These are phyloP conservation scores for Telenomus remus DNA, from an alignment of 1,140 invertebrate genomes.

Conservation along the genomic window DNA sequence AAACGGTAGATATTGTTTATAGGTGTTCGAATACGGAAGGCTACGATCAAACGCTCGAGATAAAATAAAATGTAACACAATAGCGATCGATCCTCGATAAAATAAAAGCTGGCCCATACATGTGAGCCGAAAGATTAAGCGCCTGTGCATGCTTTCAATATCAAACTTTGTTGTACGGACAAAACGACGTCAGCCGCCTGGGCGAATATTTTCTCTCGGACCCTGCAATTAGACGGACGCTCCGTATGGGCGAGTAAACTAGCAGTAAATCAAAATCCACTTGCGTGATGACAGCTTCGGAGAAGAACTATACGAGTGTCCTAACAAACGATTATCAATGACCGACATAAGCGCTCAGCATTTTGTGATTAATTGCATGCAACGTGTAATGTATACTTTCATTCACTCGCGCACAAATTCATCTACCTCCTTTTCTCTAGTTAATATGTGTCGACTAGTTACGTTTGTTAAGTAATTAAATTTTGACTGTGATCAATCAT, in stretches of 20 bases:
- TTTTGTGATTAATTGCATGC: conserved; percentile 27
- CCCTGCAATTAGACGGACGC: conserved; percentile 70
- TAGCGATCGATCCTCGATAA: conserved; percentile 46
- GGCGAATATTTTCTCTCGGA: conserved; percentile 63
- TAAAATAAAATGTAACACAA: conserved; percentile 45
- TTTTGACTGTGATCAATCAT: conserved; percentile 24
- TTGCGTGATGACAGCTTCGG: conserved; percentile 64
- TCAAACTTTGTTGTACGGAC: conserved; percentile 38
- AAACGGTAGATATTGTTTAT: conserved; percentile 10
- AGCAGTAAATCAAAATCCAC: conserved; percentile 66
- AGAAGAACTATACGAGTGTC: conserved; percentile 34
- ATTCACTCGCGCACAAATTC: conserved; percentile 18
- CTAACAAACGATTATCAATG: conserved; percentile 36
- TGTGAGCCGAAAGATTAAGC: conserved; percentile 33
- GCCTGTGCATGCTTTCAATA: conserved; percentile 37
- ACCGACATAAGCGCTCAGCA: conserved; percentile 25
- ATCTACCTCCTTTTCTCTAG: conserved; percentile 1
- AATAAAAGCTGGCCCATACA: conserved; percentile 37
- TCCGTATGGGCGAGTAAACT: conserved; percentile 69
- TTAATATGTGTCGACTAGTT: conserved; percentile 17
- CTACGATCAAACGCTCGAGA: conserved; percentile 27
- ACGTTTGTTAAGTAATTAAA: background rate
- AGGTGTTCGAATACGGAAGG: conserved; percentile 20
- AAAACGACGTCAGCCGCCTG: conserved; percentile 34
- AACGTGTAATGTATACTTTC: conserved; percentile 20